Base-by-base conservation (phyloP, 2,888 invertebrate genomes). In the Synergus laeviventris region DNA sequence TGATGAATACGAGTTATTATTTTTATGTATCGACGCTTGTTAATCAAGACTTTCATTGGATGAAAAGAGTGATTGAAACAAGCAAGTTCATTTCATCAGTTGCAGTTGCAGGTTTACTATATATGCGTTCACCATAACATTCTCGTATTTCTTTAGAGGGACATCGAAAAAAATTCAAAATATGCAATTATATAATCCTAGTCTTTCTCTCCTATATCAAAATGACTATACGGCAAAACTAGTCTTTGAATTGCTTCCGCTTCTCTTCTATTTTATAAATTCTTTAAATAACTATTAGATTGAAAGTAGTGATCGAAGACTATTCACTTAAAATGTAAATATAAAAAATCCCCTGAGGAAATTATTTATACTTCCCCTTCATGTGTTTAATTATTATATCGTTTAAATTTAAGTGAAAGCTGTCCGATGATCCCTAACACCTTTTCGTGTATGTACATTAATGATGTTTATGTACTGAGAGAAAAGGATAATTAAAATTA, bases 71-170 rank as follows among this genome's bases (percentile, higher is more conserved):
- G 38, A 39, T 64, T 64, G 21, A 42, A 64, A n/a, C 61, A 62
- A 36, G 61, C n/a, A 60, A 38, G n/a, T 61, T n/a, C 36, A 62
- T 31, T 62, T 62, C n/a, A 38, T 62, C 61, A 62, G 61, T 31
- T 36, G 36, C 36, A 8, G 61, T 36, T 36, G n/a, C n/a, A n/a
- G 49, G 49, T n/a, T 49, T n/a, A 9, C n/a, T 49, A 31, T 31
- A 31, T 31, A 31, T 31, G 31, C 31, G 49, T 49, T 49, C 49
- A n/a, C 7, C 8, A n/a, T n/a, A n/a, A 49, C 14, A 60, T 31
- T 61, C n/a, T 61, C 31, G 60, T 16, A 36, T 61, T 56, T 56
- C 21, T 18, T 56, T 21, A 21, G 11, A 12, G 56, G 21, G 18
- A 11, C 12, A 56, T 56, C 21, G 56, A 21, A 56, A 56, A 56